Evolutionary conservation across 1,140 invertebrate species (phyloP), one percentile per base, ranked within the genome.

Genomic region (Thalassaphorura encarpata): DNA sequence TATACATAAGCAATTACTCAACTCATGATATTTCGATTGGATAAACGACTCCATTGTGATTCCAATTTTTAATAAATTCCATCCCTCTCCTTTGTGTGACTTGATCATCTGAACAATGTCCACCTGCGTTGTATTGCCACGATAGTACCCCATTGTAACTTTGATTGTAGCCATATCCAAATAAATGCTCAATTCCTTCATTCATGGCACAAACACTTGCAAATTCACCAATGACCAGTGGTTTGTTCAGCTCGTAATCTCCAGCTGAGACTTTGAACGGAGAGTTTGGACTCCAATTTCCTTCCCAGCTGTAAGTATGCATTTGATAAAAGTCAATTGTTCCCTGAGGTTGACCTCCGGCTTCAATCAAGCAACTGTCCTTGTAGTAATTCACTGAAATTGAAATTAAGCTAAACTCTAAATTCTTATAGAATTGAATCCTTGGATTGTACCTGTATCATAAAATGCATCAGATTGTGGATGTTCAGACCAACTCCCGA

Each of bases 221-320:
- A 51, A 70, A 73, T 59, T 74, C 73, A 11, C 71, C 72, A 26
- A 74, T 69, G 4, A 73, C 63, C n/a, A 72, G 48, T 0, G 72
- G 73, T 52, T 73, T 73, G 53, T 68, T 58, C 1, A 72, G 61
- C 11, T 58, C 55, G 53, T 69, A 73, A n/a, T 64, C 66, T 18
- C 28, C 33, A n/a, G 60, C 60, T 6, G 54, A 33, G n/a, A 70
- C 69, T 57, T 67, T 69, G 51, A 72, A 71, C 16, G 71, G 70
- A 8, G 66, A 64, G 39, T 67, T 58, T 13, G 56, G 55, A 48
- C 64, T 69, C 59, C 66, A 70, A 23, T 63, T 45, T 16, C 66
- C 66, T 27, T 63, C 36, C 57, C 56, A 67, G 18, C 65, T 63
- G 48, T 72, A 72, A 18, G 67, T 67, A 48, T 72, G 71, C 50